Percentiles rank a stretch among this genome's conserved stretches.
phyloP scores from a whole-genome alignment of 2,113 vertebrate species.

The Anas platyrhynchos region DNA sequence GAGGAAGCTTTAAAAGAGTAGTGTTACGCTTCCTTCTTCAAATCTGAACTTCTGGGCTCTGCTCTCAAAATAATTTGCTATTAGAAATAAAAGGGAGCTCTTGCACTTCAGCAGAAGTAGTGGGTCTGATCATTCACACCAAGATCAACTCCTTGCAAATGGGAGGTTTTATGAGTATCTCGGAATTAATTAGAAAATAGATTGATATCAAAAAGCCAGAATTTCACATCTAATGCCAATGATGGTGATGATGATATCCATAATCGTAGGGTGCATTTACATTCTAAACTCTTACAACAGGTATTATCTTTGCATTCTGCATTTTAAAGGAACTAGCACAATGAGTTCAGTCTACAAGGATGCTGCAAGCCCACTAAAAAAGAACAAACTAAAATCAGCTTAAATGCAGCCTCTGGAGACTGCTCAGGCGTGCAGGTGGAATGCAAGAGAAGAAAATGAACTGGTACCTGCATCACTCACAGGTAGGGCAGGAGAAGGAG shows the following conservation, averaged over 20 bases:
- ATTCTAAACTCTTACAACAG: background rate
- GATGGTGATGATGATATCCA: background rate
- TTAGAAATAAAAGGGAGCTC: slow-evolving; percentile 8
- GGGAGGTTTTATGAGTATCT: background rate
- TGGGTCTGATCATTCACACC: background rate
- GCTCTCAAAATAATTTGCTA: slow-evolving; percentile 4
- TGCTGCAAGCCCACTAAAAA: background rate
- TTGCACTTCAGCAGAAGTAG: background rate
- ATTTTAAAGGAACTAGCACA: background rate
- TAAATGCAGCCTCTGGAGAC: background rate
- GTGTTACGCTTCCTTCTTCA: background rate
- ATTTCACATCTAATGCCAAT: background rate
- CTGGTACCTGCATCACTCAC: background rate
- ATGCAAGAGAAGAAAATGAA: background rate
- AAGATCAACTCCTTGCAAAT: background rate
- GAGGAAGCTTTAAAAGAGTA: slow-evolving; percentile 23
- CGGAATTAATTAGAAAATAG: background rate
- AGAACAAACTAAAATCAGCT: background rate
- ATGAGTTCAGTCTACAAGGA: background rate
- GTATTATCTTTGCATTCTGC: background rate
- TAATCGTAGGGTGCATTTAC: background rate
- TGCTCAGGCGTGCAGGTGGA: background rate
- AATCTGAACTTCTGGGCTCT: background rate
- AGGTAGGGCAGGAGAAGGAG: background rate
- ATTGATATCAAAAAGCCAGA: background rate